phyloP scores from a whole-genome alignment of 2,888 invertebrate species.

The Cactoblastis cactorum region DNA sequence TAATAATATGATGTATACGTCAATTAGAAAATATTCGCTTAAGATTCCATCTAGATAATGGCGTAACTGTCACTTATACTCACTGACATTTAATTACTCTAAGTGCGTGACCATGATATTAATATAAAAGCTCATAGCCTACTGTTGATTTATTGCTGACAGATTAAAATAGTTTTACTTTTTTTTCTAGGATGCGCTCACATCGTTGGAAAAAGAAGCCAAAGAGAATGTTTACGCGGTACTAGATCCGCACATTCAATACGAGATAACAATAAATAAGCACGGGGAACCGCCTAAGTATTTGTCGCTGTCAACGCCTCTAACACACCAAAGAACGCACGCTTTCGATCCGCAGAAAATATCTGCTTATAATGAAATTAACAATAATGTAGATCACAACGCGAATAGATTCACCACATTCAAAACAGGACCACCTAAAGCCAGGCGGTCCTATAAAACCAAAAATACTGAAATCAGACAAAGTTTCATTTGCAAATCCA shows the following conservation, averaged over 20 bases:
- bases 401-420: conserved; percentile 54
- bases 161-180: conserved; percentile 6
- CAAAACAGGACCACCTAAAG: conserved; percentile 50
- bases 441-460: conserved; percentile 53
- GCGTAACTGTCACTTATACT: background rate
- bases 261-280: conserved; percentile 76
- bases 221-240: conserved; percentile 79
- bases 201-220: conserved; percentile 75
- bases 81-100: conserved; percentile 39
- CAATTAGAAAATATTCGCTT: background rate
- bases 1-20: too few relatives aligned
- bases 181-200: conserved; percentile 60
- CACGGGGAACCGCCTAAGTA: conserved; percentile 75
- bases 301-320: conserved; percentile 73
- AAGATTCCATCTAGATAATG: conserved; percentile 11
- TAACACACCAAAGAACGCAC: conserved; percentile 74
- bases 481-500: conserved; percentile 52
- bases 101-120: conserved; percentile 30
- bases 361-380: conserved; percentile 46
- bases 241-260: conserved; percentile 75
- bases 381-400: conserved; percentile 46
- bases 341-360: conserved; percentile 58
- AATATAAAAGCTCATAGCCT: background rate
- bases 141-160: conserved; percentile 1
- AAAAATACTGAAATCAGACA: conserved; percentile 36